Base-by-base conservation (phyloP, 92 coral and sea anemone species). In the Plumapathes pennacea region DNA sequence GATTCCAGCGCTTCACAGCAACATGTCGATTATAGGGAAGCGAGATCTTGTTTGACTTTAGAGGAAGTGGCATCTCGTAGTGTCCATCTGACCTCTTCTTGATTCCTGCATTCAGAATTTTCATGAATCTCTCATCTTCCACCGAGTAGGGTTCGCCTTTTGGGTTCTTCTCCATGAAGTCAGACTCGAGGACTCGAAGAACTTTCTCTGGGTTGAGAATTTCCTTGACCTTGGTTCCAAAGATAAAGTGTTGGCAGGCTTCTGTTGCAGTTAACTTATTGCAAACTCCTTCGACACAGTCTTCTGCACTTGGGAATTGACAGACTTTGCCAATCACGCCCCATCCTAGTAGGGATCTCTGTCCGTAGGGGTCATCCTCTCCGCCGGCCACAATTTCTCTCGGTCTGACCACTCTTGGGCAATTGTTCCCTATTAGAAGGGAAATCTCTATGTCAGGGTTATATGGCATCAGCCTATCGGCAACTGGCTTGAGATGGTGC, bases 291-390 rank as follows among this genome's bases (percentile, higher is more conserved):
- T 38, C 27, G 14, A 27, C 57, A 23, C 69, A 38, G 32, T 60
- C 76, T 25, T 21, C 39, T 25, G 75, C 76, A 12, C 57, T 57
- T 17, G 52, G 30, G 34, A n/a, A n/a, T n/a, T n/a, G n/a, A n/a
- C n/a, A n/a, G n/a, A n/a, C n/a, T n/a, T n/a, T n/a, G n/a, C n/a
- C n/a, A n/a, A n/a, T n/a, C n/a, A n/a, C n/a, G n/a, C 70, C 76
- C 83, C 76, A 76, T 18, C 76, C 83, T 17, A 76, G 25, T 25
- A 76, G 6, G 34, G 76, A 42, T 40, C 54, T 67, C 46, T 64
- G 60, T 19, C 75, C 58, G 33, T 69, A 69, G 4, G 77, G 77
- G 26, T 69, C 77, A 18, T 45, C 69, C 15, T 57, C 69, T 44
- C 59, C 59, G 43, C 72, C 80, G 13, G 29, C n/a, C 38, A 76